Percentiles rank a stretch among this genome's conserved stretches.
phyloP scores from a whole-genome alignment of 2,797 vertebrate genomes.

The Apogon hyalosoma region DNA sequence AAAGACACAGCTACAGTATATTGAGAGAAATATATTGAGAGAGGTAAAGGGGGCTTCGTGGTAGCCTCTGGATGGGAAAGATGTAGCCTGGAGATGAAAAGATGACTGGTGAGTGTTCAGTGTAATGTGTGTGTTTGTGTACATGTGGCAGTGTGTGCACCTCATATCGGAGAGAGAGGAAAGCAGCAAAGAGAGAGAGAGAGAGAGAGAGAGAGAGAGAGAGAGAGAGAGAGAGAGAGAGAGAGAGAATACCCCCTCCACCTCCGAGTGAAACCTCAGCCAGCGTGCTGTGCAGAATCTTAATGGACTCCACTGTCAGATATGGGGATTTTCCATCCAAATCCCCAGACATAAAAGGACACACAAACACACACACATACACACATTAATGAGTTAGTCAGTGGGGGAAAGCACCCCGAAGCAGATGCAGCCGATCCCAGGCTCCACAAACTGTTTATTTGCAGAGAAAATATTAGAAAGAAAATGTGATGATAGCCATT shows the following conservation, averaged over 20 bases:
- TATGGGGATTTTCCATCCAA: slow-evolving; percentile 80
- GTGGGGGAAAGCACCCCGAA: slow-evolving; percentile 39
- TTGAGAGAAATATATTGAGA: slow-evolving; percentile 1
- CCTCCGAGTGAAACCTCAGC: slow-evolving; percentile 65
- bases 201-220: slow-evolving; percentile 15
- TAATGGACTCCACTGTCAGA: slow-evolving; percentile 78
- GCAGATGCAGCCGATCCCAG: slow-evolving; percentile 19
- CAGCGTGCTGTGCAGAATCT: slow-evolving; percentile 76
- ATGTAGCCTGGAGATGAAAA: slow-evolving; percentile 18
- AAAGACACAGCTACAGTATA: not conserved
- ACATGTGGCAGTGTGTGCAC: not conserved
- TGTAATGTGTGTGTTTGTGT: slow-evolving; percentile 4
- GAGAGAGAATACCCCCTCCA: slow-evolving; percentile 59
- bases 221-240: slow-evolving; percentile 18
- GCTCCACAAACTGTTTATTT: slow-evolving; percentile 19
- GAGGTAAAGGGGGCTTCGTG: not conserved
- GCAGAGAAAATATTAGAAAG: slow-evolving; percentile 4
- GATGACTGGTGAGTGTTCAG: slow-evolving; percentile 16
- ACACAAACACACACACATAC: slow-evolving; percentile 27
- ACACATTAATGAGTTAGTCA: slow-evolving; percentile 23
- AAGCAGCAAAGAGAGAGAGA: too few relatives aligned
- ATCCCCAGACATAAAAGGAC: slow-evolving; percentile 44
- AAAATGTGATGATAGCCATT: slow-evolving; percentile 17
- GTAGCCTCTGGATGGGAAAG: slow-evolving; percentile 20
- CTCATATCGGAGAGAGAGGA: slow-evolving; percentile 2